These are phyloP conservation scores for Poeciliopsis prolifica DNA, from an alignment of 2,113 vertebrate genomes.

Conservation along the genomic window DNA sequence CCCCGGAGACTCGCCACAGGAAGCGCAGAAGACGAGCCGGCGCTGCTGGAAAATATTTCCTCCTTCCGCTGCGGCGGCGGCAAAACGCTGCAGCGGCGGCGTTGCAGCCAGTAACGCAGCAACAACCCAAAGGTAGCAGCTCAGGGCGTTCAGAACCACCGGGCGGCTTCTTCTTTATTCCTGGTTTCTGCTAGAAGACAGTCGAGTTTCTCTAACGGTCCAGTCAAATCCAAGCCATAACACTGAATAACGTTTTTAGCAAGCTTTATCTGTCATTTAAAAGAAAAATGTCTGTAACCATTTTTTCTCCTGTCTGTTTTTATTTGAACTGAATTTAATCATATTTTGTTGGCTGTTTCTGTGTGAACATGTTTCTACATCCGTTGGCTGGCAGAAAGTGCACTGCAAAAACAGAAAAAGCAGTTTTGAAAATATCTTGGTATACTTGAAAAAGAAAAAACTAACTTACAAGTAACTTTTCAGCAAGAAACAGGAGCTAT, in stretches of 20 bases:
- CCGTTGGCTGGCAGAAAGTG: not conserved
- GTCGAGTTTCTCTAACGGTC: not conserved
- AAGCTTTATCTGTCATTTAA: conserved; percentile 5
- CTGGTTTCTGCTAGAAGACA: no score
- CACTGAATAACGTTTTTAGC: not conserved
- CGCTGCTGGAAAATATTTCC: not conserved
- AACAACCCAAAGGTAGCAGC: not conserved
- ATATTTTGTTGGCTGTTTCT: conserved; percentile 4
- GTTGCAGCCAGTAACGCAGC: no score
- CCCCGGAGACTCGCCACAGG: not conserved
- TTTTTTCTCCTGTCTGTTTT: not conserved
- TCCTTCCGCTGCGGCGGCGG: not conserved
- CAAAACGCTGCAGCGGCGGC: not conserved
- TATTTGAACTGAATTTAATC: not conserved
- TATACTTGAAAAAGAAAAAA: no score
- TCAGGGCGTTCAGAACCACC: not conserved
- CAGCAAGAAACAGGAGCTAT: no score
- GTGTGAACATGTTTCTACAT: not conserved
- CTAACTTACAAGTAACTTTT: no score
- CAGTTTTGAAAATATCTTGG: no score
- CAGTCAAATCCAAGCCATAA: conserved; percentile 6
- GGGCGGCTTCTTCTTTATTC: not conserved
- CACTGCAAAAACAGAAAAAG: no score
- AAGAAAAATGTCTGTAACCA: not conserved
- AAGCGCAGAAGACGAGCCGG: not conserved